Base-by-base conservation (phyloP, 1,140 invertebrate species). In the Druon quercuslanigerum region DNA sequence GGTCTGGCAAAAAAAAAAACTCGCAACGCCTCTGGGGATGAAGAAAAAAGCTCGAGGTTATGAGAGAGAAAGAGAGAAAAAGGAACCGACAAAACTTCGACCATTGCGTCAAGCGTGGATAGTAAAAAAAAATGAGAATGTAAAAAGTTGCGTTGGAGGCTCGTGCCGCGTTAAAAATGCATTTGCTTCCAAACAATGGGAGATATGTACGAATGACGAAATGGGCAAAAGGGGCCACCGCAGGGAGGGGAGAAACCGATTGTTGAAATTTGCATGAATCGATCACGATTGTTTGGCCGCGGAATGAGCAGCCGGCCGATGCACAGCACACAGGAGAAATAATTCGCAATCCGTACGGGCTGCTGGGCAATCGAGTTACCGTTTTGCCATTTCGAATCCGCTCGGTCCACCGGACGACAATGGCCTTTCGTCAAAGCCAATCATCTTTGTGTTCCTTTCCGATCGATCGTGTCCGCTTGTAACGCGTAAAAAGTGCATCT, bases 201-300 rank as follows among this genome's bases (percentile, higher is more conserved):
- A 81, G 84, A 87, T 79, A 60, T 84, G 79, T 83, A 87, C 85
- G 85, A 46, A 66, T 86, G 84, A 80, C 79, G 80, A 79, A 84
- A 87, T 86, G 84, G 83, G 83, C 78, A 78, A 73, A 79, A 81
- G 77, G 80, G 70, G 75, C 73, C 75, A 79, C 74, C 50, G 60
- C 19, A 51, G 50, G 73, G 60, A 60, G 85, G 79, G 79, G 79
- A 73, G 60, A 66, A 82, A 83, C 82, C 84, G 87, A 88, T 89
- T 89, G 87, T 87, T 84, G 82, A 85, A 89, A 90, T 90, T 90
- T 90, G 87, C 87, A 90, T 88, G 89, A 90, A 89, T 90, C 89
- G 88, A 90, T 90, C 83, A 87, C 84, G 89, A 90, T 88, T 89
- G 87, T 90, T 90, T 86, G 87, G 83, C 82, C 75, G 87, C 82